Evolutionary conservation across 1,140 invertebrate species (phyloP).

Genomic region (Gryllus bimaculatus): DNA sequence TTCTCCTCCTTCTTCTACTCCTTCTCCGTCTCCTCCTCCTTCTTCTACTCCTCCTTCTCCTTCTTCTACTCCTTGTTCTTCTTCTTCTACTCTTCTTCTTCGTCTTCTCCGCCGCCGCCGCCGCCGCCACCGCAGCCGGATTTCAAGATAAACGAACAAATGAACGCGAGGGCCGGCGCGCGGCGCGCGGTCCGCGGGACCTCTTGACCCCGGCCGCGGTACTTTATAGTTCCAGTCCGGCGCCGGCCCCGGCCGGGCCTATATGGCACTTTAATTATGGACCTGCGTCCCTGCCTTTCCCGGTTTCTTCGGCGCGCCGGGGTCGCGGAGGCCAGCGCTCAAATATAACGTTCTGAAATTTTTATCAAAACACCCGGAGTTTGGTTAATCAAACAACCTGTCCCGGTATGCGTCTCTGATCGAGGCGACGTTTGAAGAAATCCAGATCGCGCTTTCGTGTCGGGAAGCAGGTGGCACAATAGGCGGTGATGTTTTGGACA

Average conservation of each 20-base stretch:
- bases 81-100: not conserved
- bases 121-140: not conserved
- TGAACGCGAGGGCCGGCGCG: not conserved
- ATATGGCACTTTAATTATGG: constrained; percentile 1
- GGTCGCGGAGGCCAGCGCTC: not conserved
- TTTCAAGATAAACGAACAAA: not conserved
- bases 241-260: not conserved
- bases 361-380: not conserved
- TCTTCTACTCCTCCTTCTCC: no score
- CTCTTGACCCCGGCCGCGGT: not conserved
- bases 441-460: no score
- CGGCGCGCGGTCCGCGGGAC: not conserved
- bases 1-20: no score
- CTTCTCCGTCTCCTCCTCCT: no score
- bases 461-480: no score
- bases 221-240: constrained; percentile 1
- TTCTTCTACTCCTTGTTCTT: not conserved
- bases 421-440: no score
- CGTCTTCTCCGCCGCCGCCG: no score
- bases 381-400: constrained; percentile 1
- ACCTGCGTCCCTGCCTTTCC: not conserved
- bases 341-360: constrained; percentile 2
- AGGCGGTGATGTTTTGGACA: no score
- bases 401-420: no score
- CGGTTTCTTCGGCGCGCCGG: not conserved